phyloP scores from a whole-genome alignment of 1,140 invertebrate species.

The Lepidurus couesii region DNA sequence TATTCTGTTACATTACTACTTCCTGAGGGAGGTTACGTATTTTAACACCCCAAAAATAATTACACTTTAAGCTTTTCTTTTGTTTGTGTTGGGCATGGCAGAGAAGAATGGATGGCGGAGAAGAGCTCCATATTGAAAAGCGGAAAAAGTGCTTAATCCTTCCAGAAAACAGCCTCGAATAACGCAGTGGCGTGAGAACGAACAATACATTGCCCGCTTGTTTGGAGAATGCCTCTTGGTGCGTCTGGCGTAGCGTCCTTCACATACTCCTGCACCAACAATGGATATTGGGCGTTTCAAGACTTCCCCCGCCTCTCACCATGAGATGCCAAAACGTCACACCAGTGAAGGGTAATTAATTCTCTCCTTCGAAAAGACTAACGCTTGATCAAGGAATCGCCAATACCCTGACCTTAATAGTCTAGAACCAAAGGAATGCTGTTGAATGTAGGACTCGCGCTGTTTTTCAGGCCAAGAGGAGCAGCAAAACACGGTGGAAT shows the following conservation, averaged over 20 bases:
- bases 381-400: not conserved
- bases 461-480: not conserved
- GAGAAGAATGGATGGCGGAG: too few species aligned
- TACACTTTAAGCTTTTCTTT: too few species aligned
- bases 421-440: not conserved
- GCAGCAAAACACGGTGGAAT: not conserved
- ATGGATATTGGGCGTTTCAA: constrained; percentile 9
- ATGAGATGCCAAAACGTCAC: constrained; percentile 18
- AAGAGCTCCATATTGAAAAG: too few species aligned
- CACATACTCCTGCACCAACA: constrained; percentile 13
- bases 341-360: constrained; percentile 19
- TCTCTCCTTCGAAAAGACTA: not conserved
- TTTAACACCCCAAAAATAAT: too few species aligned
- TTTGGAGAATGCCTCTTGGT: not conserved
- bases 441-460: not conserved
- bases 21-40: too few species aligned
- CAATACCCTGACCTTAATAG: not conserved
- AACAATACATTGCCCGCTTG: not conserved
- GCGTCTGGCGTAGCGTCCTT: not conserved
- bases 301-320: constrained; percentile 17
- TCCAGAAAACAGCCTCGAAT: not conserved
- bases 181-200: constrained; percentile 1
- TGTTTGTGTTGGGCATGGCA: too few species aligned
- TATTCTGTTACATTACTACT: too few species aligned
- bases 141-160: not conserved